These are phyloP conservation scores for Hemithea aestivaria DNA, from an alignment of 2,888 invertebrate genomes.

Conservation along the genomic window DNA sequence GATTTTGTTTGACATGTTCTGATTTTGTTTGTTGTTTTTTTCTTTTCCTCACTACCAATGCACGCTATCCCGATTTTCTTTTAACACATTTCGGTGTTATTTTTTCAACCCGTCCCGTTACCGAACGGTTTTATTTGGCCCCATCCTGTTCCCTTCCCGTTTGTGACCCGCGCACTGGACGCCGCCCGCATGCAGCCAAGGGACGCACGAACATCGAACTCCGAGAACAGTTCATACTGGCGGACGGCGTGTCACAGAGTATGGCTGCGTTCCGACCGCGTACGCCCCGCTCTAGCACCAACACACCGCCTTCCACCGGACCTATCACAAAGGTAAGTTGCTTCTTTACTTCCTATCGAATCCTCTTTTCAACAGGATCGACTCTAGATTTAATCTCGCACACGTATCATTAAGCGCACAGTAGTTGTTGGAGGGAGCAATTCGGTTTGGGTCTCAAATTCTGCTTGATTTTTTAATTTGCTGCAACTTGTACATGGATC, in stretches of 20 bases:
- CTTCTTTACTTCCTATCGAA: slow-evolving; percentile 37
- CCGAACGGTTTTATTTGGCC: slow-evolving; percentile 67
- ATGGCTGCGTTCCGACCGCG: slow-evolving; percentile 99
- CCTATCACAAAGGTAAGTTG: slow-evolving; percentile 96
- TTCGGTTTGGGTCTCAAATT: slow-evolving; percentile 68
- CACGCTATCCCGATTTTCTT: slow-evolving; percentile 66
- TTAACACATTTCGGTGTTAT: slow-evolving; percentile 66
- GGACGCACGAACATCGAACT: slow-evolving; percentile 99
- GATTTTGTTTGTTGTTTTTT: slow-evolving; percentile 78
- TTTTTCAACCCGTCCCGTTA: slow-evolving; percentile 59
- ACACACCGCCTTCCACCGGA: slow-evolving; percentile 85
- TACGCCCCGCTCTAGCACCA: slow-evolving; percentile 89
- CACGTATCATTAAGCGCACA: slow-evolving; percentile 70
- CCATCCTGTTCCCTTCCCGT: slow-evolving; percentile 44
- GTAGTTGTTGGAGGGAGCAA: slow-evolving; percentile 75
- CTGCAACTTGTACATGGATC: slow-evolving; percentile 72
- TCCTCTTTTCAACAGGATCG: slow-evolving; percentile 57
- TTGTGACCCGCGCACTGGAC: slow-evolving; percentile 66
- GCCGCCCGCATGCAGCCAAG: slow-evolving; percentile 91
- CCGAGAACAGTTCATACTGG: slow-evolving; percentile 99
- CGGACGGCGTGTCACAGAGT: slow-evolving; percentile 98
- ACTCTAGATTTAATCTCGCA: slow-evolving; percentile 63
- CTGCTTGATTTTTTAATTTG: slow-evolving; percentile 58
- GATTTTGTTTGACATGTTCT: slow-evolving; percentile 74
- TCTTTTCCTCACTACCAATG: slow-evolving; percentile 69